Evolutionary conservation across 2,113 vertebrate species (phyloP).

Genomic region (Carlito syrichta): DNA sequence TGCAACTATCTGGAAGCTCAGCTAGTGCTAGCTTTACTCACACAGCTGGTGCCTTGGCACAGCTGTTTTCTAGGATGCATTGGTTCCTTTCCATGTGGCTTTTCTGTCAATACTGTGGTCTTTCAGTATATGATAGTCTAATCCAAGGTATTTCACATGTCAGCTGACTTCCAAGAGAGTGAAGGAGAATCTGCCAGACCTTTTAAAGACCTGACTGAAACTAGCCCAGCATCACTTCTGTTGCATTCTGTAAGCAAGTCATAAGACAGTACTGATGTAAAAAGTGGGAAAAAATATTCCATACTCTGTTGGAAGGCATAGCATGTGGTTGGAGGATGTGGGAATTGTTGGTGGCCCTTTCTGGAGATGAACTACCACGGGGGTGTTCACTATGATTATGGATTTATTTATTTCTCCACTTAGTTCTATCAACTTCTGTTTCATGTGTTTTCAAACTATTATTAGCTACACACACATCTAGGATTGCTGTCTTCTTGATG

Average conservation of each 20-base stretch:
- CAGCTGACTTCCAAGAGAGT: background rate
- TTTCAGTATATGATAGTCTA: background rate
- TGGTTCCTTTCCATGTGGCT: background rate
- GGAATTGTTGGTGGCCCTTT: background rate
- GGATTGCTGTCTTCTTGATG: background rate
- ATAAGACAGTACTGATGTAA: background rate
- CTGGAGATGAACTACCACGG: background rate
- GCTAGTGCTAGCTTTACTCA: background rate
- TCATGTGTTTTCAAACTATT: background rate
- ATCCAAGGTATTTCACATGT: background rate
- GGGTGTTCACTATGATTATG: background rate
- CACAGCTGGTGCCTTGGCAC: background rate
- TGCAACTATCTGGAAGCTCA: background rate
- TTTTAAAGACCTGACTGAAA: background rate
- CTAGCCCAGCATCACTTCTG: background rate
- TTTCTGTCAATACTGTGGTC: background rate
- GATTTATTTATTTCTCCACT: background rate
- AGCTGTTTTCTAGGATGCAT: rapidly evolving
- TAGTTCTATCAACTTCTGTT: background rate
- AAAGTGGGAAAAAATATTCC: background rate
- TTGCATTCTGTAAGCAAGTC: background rate
- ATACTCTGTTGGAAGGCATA: background rate
- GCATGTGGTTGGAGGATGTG: background rate
- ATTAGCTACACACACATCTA: background rate
- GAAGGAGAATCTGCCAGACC: background rate